phyloP scores from a whole-genome alignment of 2,797 vertebrate genomes.

The Brachyalestes nurse region DNA sequence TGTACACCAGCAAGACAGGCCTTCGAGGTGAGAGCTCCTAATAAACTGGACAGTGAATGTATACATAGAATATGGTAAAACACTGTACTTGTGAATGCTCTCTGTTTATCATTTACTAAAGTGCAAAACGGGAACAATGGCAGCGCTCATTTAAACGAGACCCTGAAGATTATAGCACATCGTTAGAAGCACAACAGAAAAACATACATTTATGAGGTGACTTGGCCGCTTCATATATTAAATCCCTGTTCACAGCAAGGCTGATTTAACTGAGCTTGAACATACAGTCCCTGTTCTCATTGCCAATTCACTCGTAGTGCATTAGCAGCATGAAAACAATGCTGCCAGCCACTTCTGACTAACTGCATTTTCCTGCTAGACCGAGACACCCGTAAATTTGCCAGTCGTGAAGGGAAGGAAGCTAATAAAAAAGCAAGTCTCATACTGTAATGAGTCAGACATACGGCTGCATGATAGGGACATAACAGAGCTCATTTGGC shows the following conservation, averaged over 20 bases:
- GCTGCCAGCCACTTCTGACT: background rate
- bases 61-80: too few relatives aligned
- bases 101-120: background rate
- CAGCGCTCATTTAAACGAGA: background rate
- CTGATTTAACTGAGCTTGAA: background rate
- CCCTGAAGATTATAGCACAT: background rate
- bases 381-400: background rate
- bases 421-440: conserved; percentile 21
- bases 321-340: conserved; percentile 12
- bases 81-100: too few relatives aligned
- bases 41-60: too few relatives aligned
- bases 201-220: background rate
- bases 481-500: conserved; percentile 11
- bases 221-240: background rate
- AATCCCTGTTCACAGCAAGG: background rate
- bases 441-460: conserved; percentile 3
- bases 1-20: too few relatives aligned
- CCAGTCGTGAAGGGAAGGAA: conserved; percentile 1
- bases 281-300: background rate
- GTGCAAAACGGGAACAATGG: background rate
- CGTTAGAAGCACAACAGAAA: background rate
- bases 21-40: too few relatives aligned
- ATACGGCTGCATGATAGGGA: conserved; percentile 3
- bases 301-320: conserved; percentile 22
- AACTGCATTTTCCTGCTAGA: background rate